Percentiles rank a stretch among this genome's conserved stretches.
These are phyloP conservation scores for Xenus cinereus DNA, from an alignment of 2,113 vertebrate genomes.

Conservation along the genomic window DNA sequence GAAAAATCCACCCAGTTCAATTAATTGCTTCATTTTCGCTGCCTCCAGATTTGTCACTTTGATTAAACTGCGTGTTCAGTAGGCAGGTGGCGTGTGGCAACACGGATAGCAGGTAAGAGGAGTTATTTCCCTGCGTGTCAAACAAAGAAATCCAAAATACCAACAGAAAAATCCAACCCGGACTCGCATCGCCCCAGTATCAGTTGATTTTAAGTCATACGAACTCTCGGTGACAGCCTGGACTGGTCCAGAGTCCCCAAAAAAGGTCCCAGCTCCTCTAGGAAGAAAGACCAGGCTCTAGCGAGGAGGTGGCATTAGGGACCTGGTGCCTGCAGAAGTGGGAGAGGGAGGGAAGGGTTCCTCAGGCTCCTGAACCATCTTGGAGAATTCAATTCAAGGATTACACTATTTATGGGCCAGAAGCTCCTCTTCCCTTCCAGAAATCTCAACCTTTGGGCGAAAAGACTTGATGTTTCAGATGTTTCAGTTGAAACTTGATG, in stretches of 20 bases:
- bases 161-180: background rate
- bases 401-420: accelerated
- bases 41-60: background rate
- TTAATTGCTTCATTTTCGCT: background rate
- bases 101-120: too few species aligned
- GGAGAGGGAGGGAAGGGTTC: background rate
- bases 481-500: background rate
- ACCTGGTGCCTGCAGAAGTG: background rate
- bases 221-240: background rate
- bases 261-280: background rate
- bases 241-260: background rate
- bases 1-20: background rate
- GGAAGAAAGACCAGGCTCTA: background rate
- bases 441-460: background rate
- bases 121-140: background rate
- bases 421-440: background rate
- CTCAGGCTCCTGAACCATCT: background rate
- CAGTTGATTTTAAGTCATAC: background rate
- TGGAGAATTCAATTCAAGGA: background rate
- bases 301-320: background rate
- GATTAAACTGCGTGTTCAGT: background rate
- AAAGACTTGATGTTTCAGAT: background rate
- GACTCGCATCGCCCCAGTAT: too few species aligned
- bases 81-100: background rate
- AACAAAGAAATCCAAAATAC: background rate